Evolutionary conservation across 2,797 vertebrate genomes (phyloP), one percentile per base, ranked within the genome.

Genomic region (Oryzias dopingdopingensis): DNA sequence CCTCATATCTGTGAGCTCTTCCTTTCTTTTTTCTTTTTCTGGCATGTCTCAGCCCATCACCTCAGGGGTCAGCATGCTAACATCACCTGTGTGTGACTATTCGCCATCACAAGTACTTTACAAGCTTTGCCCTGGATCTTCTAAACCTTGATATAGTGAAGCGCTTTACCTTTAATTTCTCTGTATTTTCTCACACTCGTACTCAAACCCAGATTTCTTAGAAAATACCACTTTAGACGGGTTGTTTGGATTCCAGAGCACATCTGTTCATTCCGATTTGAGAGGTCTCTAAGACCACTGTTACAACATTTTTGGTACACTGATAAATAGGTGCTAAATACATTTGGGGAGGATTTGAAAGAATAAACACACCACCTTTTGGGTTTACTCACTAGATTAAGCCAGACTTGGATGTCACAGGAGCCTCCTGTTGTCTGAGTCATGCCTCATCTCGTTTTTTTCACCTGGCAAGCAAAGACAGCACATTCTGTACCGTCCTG

Each of bases 21-120:
- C 32, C 65, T 37, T 50, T 55, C 48, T 15, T 42, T 65, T 23
- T 49, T 46, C 52, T 42, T 12, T n/a, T 71, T 29, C 29, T 40
- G 48, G 52, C 49, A 56, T 13, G 18, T 44, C 50, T 62, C 49
- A 44, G 22, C 16, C 41, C 49, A 49, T 26, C 49, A 41, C 42
- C 24, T 29, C 15, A 37, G 66, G 70, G 87, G 83, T 86, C 79
- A 76, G 42, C 16, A 32, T 66, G 23, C 80, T 89, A 84, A 91
- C 72, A 76, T 90, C 88, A 91, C 69, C 67, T 66, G 77, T 79
- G 76, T 76, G 79, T 60, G 81, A 83, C 64, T 42, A 48, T 46
- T 58, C 75, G 47, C 64, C 70, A 64, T 67, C 55, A 59, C 69
- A 63, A 77, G 72, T 83, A 83, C 51, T 79, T 74, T 72, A 82